Evolutionary conservation across 2,888 invertebrate genomes (phyloP), one percentile per base, ranked within the genome.

Genomic region (Hemicrepidius hirtus): DNA sequence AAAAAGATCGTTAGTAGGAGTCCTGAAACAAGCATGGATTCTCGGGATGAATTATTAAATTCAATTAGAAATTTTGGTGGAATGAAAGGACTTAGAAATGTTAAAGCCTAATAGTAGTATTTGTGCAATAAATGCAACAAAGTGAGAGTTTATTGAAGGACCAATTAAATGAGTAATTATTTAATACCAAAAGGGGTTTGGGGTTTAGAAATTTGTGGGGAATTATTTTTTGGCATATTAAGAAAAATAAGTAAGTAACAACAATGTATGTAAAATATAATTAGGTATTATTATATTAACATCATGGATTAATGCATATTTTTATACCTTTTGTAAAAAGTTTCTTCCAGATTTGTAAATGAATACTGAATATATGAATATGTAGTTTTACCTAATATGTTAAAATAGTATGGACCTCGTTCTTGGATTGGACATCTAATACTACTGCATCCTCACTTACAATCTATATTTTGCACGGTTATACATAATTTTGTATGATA

Each of bases 61-160:
- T 92, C 93, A 16, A 95, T 95, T 80, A 87, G 93, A 75, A 91
- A 89, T 82, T 94, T 94, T 76, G 92, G 93, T 10, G 87, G 87
- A 5, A 85, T 85, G 69, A 85, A 85, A 68, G 86, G 86, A 21
- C 77, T 87, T 44, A 84, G 79, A 73, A 74, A 82, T 53, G 82
- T 78, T 18, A 84, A 84, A 35, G 41, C 41, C n/a, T 53, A 10
- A n/a, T n/a, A 46, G 13, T 1, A 13, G 32, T 32, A 32, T 32
- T 32, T 5, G 32, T 32, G 32, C 32, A 32, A 32, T 32, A 32
- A 32, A 1, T 32, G 32, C 32, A 32, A 32, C 6, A 40, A 13
- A 40, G 13, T 13, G 40, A 13, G 5, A 37, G 40, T 40, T 13
- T 40, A 1, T 13, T 3, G 40, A 13, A 40, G 13, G 40, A 4